Base-by-base conservation (phyloP, 2,113 vertebrate species). In the Serinus canaria region DNA sequence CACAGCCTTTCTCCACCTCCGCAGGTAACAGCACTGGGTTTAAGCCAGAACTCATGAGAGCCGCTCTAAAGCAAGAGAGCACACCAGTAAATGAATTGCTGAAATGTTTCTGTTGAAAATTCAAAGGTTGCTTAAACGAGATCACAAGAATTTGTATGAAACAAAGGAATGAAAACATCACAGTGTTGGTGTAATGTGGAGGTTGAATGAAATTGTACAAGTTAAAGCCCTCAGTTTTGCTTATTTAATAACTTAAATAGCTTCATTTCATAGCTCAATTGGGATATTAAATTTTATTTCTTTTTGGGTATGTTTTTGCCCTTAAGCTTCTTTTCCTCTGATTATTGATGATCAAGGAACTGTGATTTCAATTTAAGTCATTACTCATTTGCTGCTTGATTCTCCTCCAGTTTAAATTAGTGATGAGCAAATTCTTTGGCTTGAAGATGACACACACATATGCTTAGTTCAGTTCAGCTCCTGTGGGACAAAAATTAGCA, bases 1-100 rank as follows among this genome's bases (percentile, higher is more conserved):
- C 96, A 99, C 99, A 0, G 99, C 99, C 63, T 99, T 99, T 93
- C 98, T 99, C 23, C 99, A 99, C 94, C 98, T 99, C 14, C 98
- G 99, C 94, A 99, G 99, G 99, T 99, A 95, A 79, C 46, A 13
- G 18, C 4, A 1, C 37, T n/a, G 1, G 5, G 18, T 27, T 31
- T 8, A 2, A 43, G 19, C 15, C 64, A 10, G 7, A 24, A 6
- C 41, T 52, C 47, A 3, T 6, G 46, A 39, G 12, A 78, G 12
- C 20, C 21, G 2, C 64, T 2, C 1, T 20, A 31, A 39, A 35
- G 24, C 12, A 41, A 27, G 37, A 50, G 22, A 39, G 25, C 27
- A 33, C 11, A 60, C 1, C 5, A 55, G 10, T 28, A 39, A 59
- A 76, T 33, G 5, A 72, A 33, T 68, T 9, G 1, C 27, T 60